phyloP scores from a whole-genome alignment of 2,888 invertebrate genomes.

The Cataglyphis rosenhaueri region DNA sequence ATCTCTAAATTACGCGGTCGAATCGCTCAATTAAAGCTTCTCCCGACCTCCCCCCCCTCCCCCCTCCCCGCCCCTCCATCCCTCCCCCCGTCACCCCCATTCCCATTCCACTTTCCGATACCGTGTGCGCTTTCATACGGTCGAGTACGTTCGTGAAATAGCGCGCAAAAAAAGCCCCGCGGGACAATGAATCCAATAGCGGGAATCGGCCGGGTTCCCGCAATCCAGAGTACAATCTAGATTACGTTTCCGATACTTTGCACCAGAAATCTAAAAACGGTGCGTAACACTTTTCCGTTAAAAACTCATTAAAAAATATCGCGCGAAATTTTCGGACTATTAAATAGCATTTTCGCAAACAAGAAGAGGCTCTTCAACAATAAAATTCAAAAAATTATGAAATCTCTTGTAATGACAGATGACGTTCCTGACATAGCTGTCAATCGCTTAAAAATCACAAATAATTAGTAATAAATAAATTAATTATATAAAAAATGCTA shows the following conservation, averaged over 20 bases:
- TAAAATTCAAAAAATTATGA: not conserved
- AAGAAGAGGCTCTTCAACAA: not conserved
- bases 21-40: slow-evolving; percentile 54
- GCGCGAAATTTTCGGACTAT: not conserved
- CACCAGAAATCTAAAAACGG: not conserved
- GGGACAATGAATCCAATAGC: slow-evolving; percentile 34
- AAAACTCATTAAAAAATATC: not conserved
- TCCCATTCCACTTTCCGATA: not conserved
- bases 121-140: slow-evolving; percentile 9
- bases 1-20: slow-evolving; percentile 55
- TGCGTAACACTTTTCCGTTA: not conserved
- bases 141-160: slow-evolving; percentile 30
- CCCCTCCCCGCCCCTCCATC: not conserved
- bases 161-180: slow-evolving; percentile 36
- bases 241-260: slow-evolving; percentile 36
- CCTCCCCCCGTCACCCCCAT: not conserved
- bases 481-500: not conserved
- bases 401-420: not conserved
- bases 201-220: slow-evolving; percentile 41
- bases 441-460: not conserved
- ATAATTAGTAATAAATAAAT: not conserved
- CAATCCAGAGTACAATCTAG: slow-evolving; percentile 20
- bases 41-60: too few relatives aligned
- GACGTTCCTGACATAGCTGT: not conserved
- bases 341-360: not conserved